phyloP scores from a whole-genome alignment of 2,888 invertebrate species.

The Cephus nigrinus region DNA sequence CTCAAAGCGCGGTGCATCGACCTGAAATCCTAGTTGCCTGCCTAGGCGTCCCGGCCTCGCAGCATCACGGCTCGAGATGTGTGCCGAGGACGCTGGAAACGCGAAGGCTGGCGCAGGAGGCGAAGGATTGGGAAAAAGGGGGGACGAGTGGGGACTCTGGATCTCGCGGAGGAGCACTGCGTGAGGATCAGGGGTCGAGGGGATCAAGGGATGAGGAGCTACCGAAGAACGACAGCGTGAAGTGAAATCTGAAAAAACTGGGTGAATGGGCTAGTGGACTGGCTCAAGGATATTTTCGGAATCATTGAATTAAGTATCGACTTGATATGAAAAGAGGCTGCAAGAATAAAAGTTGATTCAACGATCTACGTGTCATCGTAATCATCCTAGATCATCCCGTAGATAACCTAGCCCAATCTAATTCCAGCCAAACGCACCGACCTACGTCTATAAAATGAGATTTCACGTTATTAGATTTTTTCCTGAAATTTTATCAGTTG shows the following conservation, averaged over 20 bases:
- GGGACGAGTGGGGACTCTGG: slow-evolving; percentile 18
- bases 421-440: no score
- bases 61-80: slow-evolving; percentile 31
- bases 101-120: slow-evolving; percentile 13
- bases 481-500: no score
- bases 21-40: slow-evolving; percentile 58
- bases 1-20: slow-evolving; percentile 56
- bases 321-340: neutral
- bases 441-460: no score
- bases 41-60: slow-evolving; percentile 43
- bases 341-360: no score
- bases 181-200: slow-evolving; percentile 33
- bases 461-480: no score
- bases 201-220: slow-evolving; percentile 35
- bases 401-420: no score
- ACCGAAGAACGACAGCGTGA: neutral
- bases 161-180: slow-evolving; percentile 10
- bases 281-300: slow-evolving; percentile 40
- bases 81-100: slow-evolving; percentile 46
- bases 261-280: slow-evolving; percentile 49
- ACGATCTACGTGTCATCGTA: no score
- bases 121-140: slow-evolving; percentile 20
- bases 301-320: slow-evolving; percentile 37
- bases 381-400: no score
- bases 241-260: slow-evolving; percentile 39